Evolutionary conservation across 1,140 invertebrate genomes (phyloP), one percentile per base, ranked within the genome.

Genomic region (Rhagoletis zephyria): DNA sequence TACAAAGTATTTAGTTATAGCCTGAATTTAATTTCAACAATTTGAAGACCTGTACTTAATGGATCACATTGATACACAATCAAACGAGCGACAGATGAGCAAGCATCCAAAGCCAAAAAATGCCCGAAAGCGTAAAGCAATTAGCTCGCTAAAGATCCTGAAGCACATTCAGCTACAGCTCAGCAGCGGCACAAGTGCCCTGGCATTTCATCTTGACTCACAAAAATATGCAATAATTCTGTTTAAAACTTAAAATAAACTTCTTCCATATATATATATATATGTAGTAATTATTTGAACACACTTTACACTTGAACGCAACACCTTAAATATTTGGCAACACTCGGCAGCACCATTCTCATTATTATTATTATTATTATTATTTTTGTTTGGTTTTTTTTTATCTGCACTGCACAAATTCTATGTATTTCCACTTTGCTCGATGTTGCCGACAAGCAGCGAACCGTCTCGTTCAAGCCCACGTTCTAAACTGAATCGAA

Each of bases 401-500:
- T 19, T 85, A 12, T n/a, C 56, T 81, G 48, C 60, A 64, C 64
- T 30, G 30, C 12, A 85, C 85, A 48, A 40, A 42, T 67, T 64
- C 61, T 64, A 56, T 85, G 30, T 30, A 30, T 30, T 51, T 85
- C 63, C 85, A 67, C 63, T 67, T 67, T 67, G 64, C 65, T 48
- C 63, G 77, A 42, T 87, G 74, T 51, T 81, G 74, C 64, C 81
- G 87, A 87, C 81, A 85, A 87, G 81, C 67, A 87, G 87, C 85
- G 65, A 88, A 88, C 88, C 86, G 85, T 85, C 86, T 88, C 88
- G 86, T 88, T 87, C 88, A 87, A 88, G 86, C 86, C 88, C 70
- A 88, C 88, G 86, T 88, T 87, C 88, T 88, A 85, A 88, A 88
- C 88, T 88, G 74, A 88, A 88, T 30, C 86, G 42, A 86, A 88